phyloP scores from a whole-genome alignment of 1,140 invertebrate genomes.

The Drosophila pseudoobscura region DNA sequence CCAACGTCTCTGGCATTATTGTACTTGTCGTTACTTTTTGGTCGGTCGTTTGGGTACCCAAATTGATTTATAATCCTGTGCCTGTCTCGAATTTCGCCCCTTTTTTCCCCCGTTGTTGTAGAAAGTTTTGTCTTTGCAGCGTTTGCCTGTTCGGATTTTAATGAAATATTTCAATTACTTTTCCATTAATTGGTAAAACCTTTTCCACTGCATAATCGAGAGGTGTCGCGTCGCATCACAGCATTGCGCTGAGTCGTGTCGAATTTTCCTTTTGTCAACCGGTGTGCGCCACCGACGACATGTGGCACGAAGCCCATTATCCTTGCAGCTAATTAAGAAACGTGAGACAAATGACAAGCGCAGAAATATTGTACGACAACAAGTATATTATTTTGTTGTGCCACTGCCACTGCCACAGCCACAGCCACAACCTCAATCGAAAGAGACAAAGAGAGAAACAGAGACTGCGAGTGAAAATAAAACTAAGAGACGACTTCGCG shows the following conservation, averaged over 20 bases:
- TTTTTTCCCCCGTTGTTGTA: constrained; percentile 7
- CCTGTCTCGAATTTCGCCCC: constrained; percentile 56
- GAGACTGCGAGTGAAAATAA: constrained; percentile 13
- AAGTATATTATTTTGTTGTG: neutral
- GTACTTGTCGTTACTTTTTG: constrained; percentile 55
- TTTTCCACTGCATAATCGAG: constrained; percentile 50
- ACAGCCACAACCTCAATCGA: constrained; percentile 21
- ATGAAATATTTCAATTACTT: constrained; percentile 78
- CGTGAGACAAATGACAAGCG: constrained; percentile 79
- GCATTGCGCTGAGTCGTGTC: constrained; percentile 23
- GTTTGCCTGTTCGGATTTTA: constrained; percentile 37
- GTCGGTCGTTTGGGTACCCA: constrained; percentile 36
- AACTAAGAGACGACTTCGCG: constrained; percentile 17
- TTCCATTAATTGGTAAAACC: constrained; percentile 67
- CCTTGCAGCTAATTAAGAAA: constrained; percentile 76
- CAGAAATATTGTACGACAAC: constrained; percentile 49
- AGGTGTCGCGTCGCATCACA: constrained; percentile 28
- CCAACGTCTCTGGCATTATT: constrained; percentile 20
- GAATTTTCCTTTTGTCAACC: constrained; percentile 54
- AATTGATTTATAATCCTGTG: constrained; percentile 78
- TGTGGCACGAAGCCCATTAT: constrained; percentile 69
- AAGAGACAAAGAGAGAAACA: too few relatives aligned
- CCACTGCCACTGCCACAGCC: constrained; percentile 25
- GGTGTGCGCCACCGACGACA: constrained; percentile 25
- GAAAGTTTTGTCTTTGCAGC: constrained; percentile 31